These are phyloP conservation scores for Ramazzottius varieornatus DNA, from an alignment of 2,888 invertebrate genomes.

Conservation along the genomic window DNA sequence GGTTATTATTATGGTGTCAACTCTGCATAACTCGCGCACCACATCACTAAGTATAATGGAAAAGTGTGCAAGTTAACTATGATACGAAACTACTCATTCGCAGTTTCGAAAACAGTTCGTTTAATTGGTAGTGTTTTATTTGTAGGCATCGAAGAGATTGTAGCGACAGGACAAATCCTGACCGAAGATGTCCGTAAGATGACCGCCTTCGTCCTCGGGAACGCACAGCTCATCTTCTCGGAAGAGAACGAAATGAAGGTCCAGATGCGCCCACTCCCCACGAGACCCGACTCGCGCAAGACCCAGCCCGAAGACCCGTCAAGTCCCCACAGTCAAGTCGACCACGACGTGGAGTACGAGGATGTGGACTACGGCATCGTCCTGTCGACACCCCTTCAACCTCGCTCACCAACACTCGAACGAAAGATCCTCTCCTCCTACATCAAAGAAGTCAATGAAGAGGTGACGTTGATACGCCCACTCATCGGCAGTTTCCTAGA, in stretches of 20 bases:
- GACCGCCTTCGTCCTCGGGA: background rate
- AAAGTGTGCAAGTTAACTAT: too few relatives aligned
- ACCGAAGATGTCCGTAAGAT: conserved; percentile 1
- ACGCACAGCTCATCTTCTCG: conserved; percentile 4
- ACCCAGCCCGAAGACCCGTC: too few relatives aligned
- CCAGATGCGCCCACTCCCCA: background rate
- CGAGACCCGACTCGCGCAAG: background rate
- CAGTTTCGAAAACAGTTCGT: too few relatives aligned
- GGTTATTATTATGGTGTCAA: too few relatives aligned
- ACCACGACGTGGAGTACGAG: background rate
- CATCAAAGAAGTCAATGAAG: background rate
- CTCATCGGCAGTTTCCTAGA: background rate
- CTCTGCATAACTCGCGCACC: too few relatives aligned
- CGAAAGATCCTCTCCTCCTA: background rate
- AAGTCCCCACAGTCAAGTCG: too few relatives aligned
- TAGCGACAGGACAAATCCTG: background rate
- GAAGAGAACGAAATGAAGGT: background rate
- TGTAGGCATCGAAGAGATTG: background rate
- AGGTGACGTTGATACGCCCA: background rate
- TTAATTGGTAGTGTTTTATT: too few relatives aligned
- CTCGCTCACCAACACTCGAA: background rate
- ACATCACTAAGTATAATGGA: too few relatives aligned
- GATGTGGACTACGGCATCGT: conserved; percentile 2
- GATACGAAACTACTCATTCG: too few relatives aligned
- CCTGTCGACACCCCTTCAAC: background rate